Evolutionary conservation across 2,797 vertebrate species (phyloP).

Genomic region (Ptychadena robeensis): DNA sequence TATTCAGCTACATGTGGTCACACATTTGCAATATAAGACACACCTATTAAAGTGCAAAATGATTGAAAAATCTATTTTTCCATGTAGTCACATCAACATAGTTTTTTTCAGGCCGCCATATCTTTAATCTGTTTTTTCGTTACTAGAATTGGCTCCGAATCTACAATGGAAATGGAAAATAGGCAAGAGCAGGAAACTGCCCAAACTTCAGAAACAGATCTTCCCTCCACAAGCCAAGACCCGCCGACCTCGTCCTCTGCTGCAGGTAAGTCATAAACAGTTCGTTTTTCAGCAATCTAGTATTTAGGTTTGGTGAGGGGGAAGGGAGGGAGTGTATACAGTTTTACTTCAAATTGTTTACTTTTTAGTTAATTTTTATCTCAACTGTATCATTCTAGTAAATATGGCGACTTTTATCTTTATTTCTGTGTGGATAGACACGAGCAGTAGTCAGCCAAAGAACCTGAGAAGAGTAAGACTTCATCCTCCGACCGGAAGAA

Average conservation of each 20-base stretch:
- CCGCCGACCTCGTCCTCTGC: constrained; percentile 85
- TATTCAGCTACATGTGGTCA: too few relatives aligned
- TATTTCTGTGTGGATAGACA: constrained; percentile 75
- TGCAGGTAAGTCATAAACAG: constrained; percentile 75
- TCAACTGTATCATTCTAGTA: too few relatives aligned
- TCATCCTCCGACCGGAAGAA: constrained; percentile 87
- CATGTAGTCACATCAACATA: too few relatives aligned
- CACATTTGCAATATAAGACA: too few relatives aligned
- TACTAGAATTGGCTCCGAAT: constrained; percentile 80
- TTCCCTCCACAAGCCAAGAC: constrained; percentile 94
- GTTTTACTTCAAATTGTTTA: too few relatives aligned
- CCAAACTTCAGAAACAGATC: constrained; percentile 84
- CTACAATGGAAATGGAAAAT: constrained; percentile 83
- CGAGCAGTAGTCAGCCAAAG: constrained; percentile 84
- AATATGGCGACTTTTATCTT: neutral
- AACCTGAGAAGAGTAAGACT: constrained; percentile 82
- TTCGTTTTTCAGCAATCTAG: neutral
- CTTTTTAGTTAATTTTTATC: too few relatives aligned
- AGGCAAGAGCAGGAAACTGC: constrained; percentile 88
- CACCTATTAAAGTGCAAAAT: too few relatives aligned
- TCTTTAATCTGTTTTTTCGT: neutral
- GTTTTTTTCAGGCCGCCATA: too few relatives aligned
- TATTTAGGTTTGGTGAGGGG: neutral
- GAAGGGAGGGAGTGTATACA: too few relatives aligned
- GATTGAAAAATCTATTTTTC: too few relatives aligned